These are phyloP conservation scores for Rana temporaria DNA, from an alignment of 2,113 vertebrate genomes.

Conservation along the genomic window DNA sequence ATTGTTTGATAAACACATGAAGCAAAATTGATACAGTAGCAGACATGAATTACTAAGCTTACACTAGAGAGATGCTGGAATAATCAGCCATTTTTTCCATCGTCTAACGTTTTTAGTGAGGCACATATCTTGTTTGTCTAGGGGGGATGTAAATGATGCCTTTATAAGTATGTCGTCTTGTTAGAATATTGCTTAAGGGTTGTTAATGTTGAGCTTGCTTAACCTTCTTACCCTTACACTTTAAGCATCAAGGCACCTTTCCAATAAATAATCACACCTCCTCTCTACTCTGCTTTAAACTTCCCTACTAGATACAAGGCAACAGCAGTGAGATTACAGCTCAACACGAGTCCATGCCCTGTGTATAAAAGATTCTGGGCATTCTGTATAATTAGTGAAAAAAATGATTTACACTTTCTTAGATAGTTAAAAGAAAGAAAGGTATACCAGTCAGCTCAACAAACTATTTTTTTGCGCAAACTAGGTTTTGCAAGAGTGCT, in stretches of 20 bases:
- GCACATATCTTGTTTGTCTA: constrained; percentile 21
- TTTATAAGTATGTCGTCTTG: constrained; percentile 23
- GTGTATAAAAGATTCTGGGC: neutral
- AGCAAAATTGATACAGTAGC: no score
- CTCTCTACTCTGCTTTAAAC: neutral
- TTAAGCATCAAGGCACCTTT: constrained; percentile 10
- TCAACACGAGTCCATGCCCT: constrained; percentile 19
- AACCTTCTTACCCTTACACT: constrained; percentile 13
- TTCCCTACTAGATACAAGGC: neutral
- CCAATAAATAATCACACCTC: constrained; percentile 26
- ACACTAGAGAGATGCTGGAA: neutral
- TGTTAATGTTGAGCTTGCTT: constrained; percentile 23
- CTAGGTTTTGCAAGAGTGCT: neutral
- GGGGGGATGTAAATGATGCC: constrained; percentile 13
- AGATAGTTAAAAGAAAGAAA: neutral
- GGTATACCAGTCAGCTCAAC: neutral
- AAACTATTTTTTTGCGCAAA: neutral
- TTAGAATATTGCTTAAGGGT: constrained; percentile 31
- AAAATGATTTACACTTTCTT: neutral
- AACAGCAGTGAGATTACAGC: neutral
- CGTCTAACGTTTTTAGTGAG: neutral
- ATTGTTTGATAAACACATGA: neutral
- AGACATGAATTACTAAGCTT: no score
- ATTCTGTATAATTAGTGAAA: constrained; percentile 4
- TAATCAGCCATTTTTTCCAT: constrained; percentile 3